phyloP scores from a whole-genome alignment of 2,797 vertebrate genomes.

The Cichlasoma orientale region DNA sequence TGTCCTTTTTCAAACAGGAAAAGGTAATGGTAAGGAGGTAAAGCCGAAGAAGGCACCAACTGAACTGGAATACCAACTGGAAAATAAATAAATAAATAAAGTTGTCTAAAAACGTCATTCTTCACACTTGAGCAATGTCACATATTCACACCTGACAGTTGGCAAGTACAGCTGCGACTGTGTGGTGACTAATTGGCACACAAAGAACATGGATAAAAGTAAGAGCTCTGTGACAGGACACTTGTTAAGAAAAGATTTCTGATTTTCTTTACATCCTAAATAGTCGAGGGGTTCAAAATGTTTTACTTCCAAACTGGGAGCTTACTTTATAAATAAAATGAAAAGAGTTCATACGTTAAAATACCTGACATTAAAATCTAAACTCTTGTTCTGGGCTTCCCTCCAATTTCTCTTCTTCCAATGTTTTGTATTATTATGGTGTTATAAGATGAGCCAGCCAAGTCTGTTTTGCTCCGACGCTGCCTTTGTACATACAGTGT shows the following conservation, averaged over 20 bases:
- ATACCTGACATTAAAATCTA: neutral
- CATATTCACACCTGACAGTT: conserved; percentile 36
- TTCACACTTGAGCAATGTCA: conserved; percentile 36
- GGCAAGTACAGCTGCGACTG: conserved; percentile 34
- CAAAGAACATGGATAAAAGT: neutral
- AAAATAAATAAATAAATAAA: conserved; percentile 6
- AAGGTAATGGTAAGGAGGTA: neutral
- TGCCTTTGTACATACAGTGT: neutral
- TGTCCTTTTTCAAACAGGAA: neutral
- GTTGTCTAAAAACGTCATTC: conserved; percentile 34
- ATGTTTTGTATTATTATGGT: neutral
- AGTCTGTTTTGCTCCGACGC: neutral
- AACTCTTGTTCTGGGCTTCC: neutral
- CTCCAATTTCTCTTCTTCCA: neutral
- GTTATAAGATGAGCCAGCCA: neutral
- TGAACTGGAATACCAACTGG: conserved; percentile 11
- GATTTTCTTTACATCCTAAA: neutral
- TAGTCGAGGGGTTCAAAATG: neutral
- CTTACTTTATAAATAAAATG: neutral
- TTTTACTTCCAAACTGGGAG: neutral
- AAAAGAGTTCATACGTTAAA: too few relatives aligned
- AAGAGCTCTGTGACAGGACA: neutral
- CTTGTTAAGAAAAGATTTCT: neutral
- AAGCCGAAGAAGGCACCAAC: conserved; percentile 12
- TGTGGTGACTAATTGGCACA: conserved; percentile 22